phyloP scores from a whole-genome alignment of 2,113 vertebrate species.

The Tinamus guttatus region DNA sequence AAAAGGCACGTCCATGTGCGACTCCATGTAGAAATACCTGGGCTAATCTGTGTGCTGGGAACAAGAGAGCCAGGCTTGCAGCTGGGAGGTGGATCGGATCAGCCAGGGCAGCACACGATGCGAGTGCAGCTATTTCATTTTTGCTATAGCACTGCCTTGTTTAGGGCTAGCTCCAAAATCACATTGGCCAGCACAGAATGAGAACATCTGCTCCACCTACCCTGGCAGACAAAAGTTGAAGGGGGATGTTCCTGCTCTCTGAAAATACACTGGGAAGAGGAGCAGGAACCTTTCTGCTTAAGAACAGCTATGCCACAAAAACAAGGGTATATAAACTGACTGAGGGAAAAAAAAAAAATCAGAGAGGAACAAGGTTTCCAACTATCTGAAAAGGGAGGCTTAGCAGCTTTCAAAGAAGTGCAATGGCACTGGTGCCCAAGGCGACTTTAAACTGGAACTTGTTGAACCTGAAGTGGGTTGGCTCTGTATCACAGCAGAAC shows the following conservation, averaged over 20 bases:
- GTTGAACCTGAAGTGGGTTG: not conserved
- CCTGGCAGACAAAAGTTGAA: rapidly evolving
- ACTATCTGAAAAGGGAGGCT: not conserved
- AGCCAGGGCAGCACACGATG: not conserved
- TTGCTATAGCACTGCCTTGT: not conserved
- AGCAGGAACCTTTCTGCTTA: not conserved
- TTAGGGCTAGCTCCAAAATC: not conserved
- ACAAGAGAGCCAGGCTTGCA: not conserved
- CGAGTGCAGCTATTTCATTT: not conserved
- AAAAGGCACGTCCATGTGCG: rapidly evolving
- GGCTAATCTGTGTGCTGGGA: not conserved
- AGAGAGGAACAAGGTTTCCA: not conserved
- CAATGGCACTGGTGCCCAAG: not conserved
- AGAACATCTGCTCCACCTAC: not conserved
- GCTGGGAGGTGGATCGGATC: not conserved
- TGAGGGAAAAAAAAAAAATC: not conserved
- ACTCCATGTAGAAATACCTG: not conserved
- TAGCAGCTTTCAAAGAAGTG: not conserved
- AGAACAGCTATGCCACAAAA: not conserved
- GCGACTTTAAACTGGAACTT: not conserved
- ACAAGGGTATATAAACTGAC: not conserved
- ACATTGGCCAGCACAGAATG: rapidly evolving
- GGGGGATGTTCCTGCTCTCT: not conserved
- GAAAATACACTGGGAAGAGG: not conserved
- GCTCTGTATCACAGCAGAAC: not conserved